phyloP scores from a whole-genome alignment of 2,888 invertebrate species.

The Oxyteleia sp. region DNA sequence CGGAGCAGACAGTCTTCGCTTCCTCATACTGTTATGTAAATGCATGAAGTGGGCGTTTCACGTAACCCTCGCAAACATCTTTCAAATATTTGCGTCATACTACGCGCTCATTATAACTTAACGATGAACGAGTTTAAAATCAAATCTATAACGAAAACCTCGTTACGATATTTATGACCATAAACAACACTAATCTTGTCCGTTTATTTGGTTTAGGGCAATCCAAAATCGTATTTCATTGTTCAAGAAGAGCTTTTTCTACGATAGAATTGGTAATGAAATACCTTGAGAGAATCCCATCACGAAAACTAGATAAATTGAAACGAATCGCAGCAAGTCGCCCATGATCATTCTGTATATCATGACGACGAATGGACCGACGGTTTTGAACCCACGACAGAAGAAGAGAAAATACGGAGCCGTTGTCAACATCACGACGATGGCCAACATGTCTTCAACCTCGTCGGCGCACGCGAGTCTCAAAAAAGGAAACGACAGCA shows the following conservation, averaged over 20 bases:
- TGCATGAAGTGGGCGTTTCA: slow-evolving; percentile 34
- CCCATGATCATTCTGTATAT: slow-evolving; percentile 99
- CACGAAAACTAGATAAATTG: slow-evolving; percentile 98
- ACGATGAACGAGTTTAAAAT: slow-evolving; percentile 20
- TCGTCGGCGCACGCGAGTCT: slow-evolving; percentile 95
- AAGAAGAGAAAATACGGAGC: slow-evolving; percentile 99
- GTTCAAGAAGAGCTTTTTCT: background rate
- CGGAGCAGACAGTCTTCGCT: slow-evolving; percentile 24
- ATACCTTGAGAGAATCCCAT: slow-evolving; percentile 98
- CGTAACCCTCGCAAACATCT: slow-evolving; percentile 16
- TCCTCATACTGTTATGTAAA: slow-evolving; percentile 29
- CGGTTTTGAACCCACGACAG: slow-evolving; percentile 99
- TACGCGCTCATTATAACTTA: slow-evolving; percentile 30
- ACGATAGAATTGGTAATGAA: background rate
- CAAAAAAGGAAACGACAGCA: slow-evolving; percentile 95
- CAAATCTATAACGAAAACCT: background rate
- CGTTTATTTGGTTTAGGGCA: background rate
- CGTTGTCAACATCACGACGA: slow-evolving; percentile 97
- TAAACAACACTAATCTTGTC: slow-evolving; percentile 3
- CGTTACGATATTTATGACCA: slow-evolving; percentile 15
- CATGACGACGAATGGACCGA: slow-evolving; percentile 99
- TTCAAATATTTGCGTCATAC: slow-evolving; percentile 45
- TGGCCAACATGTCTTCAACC: slow-evolving; percentile 96
- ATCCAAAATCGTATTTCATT: background rate
- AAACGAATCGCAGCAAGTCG: slow-evolving; percentile 97